Conservation (phyloP, 92 coral and sea anemone species). For the Epizoanthus ramosus region DNA sequence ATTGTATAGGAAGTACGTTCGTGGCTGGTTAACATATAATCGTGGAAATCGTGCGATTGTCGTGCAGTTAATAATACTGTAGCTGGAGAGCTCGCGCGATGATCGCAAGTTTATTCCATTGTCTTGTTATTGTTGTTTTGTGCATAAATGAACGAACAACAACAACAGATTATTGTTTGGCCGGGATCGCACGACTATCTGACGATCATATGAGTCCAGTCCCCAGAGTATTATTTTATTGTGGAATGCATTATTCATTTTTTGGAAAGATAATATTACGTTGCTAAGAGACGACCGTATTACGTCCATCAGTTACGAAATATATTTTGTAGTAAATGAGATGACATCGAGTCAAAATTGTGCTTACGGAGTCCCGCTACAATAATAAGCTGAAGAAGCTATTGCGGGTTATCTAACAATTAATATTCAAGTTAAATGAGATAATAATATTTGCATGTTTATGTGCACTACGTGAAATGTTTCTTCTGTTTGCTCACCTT, state of each 20-base stretch:
- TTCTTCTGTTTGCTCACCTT: not conserved
- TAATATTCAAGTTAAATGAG: not conserved
- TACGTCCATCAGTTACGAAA: slow-evolving; percentile 21
- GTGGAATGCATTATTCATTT: slow-evolving; percentile 33
- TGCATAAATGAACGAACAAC: not conserved
- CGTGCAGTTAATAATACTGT: not conserved
- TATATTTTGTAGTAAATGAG: slow-evolving; percentile 34
- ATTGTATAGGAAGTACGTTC: slow-evolving; percentile 33
- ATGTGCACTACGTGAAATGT: not conserved
- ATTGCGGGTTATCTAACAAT: not conserved
- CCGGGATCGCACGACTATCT: not conserved
- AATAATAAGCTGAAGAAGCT: not conserved
- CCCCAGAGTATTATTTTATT: slow-evolving; percentile 30
- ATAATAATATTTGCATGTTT: not conserved
- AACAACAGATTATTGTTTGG: not conserved
- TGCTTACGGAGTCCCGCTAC: not conserved
- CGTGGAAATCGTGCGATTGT: slow-evolving; percentile 1
- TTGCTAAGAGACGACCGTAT: not conserved
- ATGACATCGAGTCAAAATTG: not conserved
- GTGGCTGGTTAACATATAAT: slow-evolving; percentile 24
- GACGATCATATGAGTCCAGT: slow-evolving; percentile 20
- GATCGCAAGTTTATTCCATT: not conserved
- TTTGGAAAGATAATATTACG: slow-evolving; percentile 36
- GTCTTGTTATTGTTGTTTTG: not conserved
- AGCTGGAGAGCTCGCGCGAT: not conserved